A percentile compares a stretch with the other conserved stretches of the same genome.
These are phyloP conservation scores for Chrysomallon squamiferum DNA, from an alignment of 1,140 invertebrate species.

Conservation along the genomic window DNA sequence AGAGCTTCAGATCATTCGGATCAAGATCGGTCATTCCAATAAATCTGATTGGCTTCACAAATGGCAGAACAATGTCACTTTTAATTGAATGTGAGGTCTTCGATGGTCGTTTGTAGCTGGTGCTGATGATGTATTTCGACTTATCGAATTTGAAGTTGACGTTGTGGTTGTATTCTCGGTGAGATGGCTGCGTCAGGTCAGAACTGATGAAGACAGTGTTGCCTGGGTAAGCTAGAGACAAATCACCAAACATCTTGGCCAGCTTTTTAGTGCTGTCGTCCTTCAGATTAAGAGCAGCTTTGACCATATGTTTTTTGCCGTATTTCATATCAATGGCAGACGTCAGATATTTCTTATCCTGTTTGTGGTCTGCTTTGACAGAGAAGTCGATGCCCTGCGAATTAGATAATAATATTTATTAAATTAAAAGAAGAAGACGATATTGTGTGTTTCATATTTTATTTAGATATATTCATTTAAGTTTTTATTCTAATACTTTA, in stretches of 20 bases:
- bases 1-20: not conserved
- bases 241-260: not conserved
- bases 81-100: not conserved
- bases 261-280: constrained; percentile 13
- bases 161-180: not conserved
- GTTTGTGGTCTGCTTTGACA: constrained; percentile 22
- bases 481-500: no score
- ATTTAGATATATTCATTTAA: no score
- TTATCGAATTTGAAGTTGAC: not conserved
- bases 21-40: not conserved
- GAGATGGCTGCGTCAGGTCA: not conserved
- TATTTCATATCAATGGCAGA: constrained; percentile 14
- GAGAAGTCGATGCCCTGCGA: constrained; percentile 24
- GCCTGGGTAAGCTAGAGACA: not conserved
- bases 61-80: not conserved
- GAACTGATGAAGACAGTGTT: not conserved
- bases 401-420: no score
- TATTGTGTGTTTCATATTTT: no score
- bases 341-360: constrained; percentile 11
- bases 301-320: constrained; percentile 13
- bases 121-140: not conserved
- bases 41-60: not conserved
- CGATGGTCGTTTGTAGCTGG: constrained; percentile 16
- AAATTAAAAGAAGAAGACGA: no score
- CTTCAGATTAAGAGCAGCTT: constrained; percentile 2